Evolutionary conservation across 2,888 invertebrate species (phyloP).

Genomic region (Meiosimyza platycephala): DNA sequence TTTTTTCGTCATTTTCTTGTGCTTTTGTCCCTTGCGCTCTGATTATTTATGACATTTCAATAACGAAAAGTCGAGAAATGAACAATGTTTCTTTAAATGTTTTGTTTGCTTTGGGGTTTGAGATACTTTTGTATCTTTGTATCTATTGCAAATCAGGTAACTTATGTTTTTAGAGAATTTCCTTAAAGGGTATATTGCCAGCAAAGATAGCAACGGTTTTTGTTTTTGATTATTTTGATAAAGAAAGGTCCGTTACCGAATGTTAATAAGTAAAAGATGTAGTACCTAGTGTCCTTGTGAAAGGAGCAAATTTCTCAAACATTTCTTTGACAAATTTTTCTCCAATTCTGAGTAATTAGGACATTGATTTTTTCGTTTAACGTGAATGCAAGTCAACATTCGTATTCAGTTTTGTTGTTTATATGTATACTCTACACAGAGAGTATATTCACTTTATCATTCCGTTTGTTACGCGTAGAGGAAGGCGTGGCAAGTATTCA

Average conservation of each 20-base stretch:
- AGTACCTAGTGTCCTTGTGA: not conserved
- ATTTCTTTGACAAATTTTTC: no score
- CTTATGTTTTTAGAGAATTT: not conserved
- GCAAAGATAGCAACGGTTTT: not conserved
- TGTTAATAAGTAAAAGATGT: slow-evolving; percentile 7
- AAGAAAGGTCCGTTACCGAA: slow-evolving; percentile 16
- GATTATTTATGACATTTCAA: slow-evolving; percentile 33
- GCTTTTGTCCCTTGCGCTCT: slow-evolving; percentile 9
- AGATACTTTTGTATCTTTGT: slow-evolving; percentile 20
- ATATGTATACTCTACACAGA: no score
- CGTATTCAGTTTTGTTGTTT: no score
- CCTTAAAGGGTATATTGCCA: not conserved
- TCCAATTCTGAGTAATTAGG: no score
- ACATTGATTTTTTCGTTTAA: no score
- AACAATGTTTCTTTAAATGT: no score
- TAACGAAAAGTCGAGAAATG: not conserved
- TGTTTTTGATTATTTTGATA: not conserved
- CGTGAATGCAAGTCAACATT: no score
- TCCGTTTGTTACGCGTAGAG: no score
- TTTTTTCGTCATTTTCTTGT: not conserved
- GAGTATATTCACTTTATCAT: no score
- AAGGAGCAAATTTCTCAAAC: not conserved
- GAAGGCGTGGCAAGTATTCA: no score
- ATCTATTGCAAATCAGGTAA: not conserved
- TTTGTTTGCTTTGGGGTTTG: slow-evolving; percentile 9